A percentile compares a stretch with the other conserved stretches of the same genome.
These are phyloP conservation scores for Luffia ferchaultella DNA, from an alignment of 2,888 invertebrate genomes.

Conservation along the genomic window DNA sequence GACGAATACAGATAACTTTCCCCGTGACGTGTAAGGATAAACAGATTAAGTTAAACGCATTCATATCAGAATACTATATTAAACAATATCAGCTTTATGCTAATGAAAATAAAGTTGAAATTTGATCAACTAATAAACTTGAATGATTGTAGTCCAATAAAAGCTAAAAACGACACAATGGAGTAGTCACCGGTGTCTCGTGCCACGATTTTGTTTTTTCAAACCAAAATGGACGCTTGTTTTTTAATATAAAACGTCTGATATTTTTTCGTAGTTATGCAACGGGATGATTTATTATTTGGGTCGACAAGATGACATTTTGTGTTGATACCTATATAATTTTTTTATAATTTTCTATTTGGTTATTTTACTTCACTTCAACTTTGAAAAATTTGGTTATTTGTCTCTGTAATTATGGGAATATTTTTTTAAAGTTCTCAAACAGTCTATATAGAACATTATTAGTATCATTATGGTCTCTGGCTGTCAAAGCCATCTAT, in stretches of 20 bases:
- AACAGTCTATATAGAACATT: no score
- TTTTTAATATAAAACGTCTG: background rate
- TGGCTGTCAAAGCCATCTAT: no score
- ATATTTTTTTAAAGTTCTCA: background rate
- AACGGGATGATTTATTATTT: background rate
- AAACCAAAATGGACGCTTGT: background rate
- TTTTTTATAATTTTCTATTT: background rate
- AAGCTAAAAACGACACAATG: slow-evolving; percentile 38
- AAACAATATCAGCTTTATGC: slow-evolving; percentile 13
- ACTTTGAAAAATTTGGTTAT: no score
- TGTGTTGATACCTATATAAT: background rate
- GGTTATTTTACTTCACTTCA: background rate
- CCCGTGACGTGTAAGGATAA: background rate
- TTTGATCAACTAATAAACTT: background rate
- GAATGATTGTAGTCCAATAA: background rate
- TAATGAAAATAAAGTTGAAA: background rate
- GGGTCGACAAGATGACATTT: background rate
- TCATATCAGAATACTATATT: background rate
- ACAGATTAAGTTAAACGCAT: background rate
- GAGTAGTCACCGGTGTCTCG: slow-evolving; percentile 54
- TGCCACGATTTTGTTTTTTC: slow-evolving; percentile 47
- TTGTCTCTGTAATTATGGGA: background rate
- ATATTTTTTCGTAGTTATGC: background rate
- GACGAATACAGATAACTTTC: slow-evolving; percentile 3
- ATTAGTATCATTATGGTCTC: no score